phyloP scores from a whole-genome alignment of 2,888 invertebrate genomes.

The Dryobota labecula region DNA sequence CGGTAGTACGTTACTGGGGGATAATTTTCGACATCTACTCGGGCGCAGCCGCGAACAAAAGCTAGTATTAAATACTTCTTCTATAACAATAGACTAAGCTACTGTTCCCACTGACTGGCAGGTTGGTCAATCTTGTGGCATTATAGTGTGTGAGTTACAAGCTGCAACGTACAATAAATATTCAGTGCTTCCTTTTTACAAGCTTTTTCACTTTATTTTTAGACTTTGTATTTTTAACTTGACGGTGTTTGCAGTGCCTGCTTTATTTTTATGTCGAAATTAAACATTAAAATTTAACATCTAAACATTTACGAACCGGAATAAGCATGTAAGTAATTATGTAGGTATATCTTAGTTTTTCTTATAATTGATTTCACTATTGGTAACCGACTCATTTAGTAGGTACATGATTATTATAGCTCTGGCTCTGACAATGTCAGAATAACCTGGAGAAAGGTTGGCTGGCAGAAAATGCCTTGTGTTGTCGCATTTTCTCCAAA shows the following conservation, averaged over 20 bases:
- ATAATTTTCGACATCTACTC: neutral
- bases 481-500: too few species aligned
- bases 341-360: neutral
- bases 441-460: too few species aligned
- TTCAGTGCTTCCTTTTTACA: too few species aligned
- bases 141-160: neutral
- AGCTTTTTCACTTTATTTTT: neutral
- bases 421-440: too few species aligned
- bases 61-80: neutral
- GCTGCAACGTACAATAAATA: too few species aligned
- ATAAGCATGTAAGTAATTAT: too few species aligned
- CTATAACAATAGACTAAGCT: neutral
- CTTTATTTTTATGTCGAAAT: neutral
- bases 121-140: neutral
- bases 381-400: too few species aligned
- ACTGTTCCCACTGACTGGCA: neutral
- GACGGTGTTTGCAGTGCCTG: neutral
- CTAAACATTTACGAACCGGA: too few species aligned
- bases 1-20: too few species aligned
- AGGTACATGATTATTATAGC: neutral
- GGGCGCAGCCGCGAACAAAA: neutral
- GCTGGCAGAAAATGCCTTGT: too few species aligned
- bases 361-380: neutral
- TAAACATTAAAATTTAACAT: too few species aligned
- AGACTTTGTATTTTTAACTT: too few species aligned